Percentiles rank a stretch among this genome's conserved stretches.
Conservation (phyloP, 2,888 invertebrate genomes). For the Drosophila prolongata region DNA sequence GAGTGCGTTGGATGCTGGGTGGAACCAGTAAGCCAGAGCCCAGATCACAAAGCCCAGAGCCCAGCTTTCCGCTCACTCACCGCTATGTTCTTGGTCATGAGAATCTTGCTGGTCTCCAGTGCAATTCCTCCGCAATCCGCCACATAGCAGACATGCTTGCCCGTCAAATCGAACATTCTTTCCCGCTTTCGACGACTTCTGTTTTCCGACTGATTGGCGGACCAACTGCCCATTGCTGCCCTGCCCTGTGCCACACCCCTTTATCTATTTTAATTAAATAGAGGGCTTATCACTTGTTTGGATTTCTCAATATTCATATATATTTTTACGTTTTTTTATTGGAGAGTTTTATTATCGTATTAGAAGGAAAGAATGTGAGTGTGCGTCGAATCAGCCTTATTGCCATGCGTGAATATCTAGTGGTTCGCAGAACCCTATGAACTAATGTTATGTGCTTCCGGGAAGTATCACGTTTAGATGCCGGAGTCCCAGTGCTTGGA, state of each 20-base stretch:
- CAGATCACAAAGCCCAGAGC: not conserved
- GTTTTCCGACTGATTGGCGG: slow-evolving; percentile 38
- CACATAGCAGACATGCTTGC: slow-evolving; percentile 78
- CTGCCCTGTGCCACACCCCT: slow-evolving; percentile 2
- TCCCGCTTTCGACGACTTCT: slow-evolving; percentile 36
- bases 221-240: not conserved
- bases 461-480: slow-evolving; percentile 47
- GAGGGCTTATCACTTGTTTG: slow-evolving; percentile 49
- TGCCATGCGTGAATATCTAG: slow-evolving; percentile 26
- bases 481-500: slow-evolving; percentile 72
- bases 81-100: slow-evolving; percentile 72
- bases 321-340: slow-evolving; percentile 2
- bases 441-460: slow-evolving; percentile 10
- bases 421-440: slow-evolving; percentile 26
- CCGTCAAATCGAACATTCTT: slow-evolving; percentile 69
- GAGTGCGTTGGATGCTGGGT: slow-evolving; percentile 1
- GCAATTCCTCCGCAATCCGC: slow-evolving; percentile 81
- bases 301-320: slow-evolving; percentile 38
- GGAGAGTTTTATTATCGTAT: slow-evolving; percentile 30
- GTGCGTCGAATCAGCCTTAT: slow-evolving; percentile 46
- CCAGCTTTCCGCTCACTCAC: slow-evolving; percentile 55
- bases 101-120: slow-evolving; percentile 73
- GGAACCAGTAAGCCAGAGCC: not conserved
- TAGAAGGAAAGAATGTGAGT: slow-evolving; percentile 19
- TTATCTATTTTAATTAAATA: slow-evolving; percentile 60